Evolutionary conservation across 2,113 vertebrate species (phyloP).

Genomic region (Papio anubis): DNA sequence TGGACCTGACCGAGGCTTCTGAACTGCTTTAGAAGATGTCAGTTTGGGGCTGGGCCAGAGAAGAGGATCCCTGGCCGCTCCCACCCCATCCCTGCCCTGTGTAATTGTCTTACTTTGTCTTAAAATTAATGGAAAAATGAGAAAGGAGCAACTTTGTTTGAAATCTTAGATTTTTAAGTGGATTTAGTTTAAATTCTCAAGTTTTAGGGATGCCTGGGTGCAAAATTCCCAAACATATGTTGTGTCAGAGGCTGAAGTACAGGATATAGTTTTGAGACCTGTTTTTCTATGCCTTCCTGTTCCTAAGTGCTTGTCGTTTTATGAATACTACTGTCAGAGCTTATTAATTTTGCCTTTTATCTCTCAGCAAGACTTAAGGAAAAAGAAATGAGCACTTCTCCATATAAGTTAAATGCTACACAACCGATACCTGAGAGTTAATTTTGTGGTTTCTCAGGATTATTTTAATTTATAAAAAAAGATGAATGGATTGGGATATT

Average conservation of each 20-base stretch:
- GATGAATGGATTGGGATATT: neutral
- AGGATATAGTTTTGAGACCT: neutral
- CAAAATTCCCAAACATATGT: neutral
- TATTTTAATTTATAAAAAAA: conserved; percentile 43
- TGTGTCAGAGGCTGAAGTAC: neutral
- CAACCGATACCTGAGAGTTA: neutral
- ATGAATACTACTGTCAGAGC: neutral
- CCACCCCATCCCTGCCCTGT: neutral
- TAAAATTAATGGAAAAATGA: conserved; percentile 26
- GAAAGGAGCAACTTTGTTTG: neutral
- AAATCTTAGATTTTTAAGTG: neutral
- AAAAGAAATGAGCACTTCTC: neutral
- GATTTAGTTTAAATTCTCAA: conserved; percentile 25
- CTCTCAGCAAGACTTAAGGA: neutral
- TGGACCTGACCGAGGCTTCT: neutral
- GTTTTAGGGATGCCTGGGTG: neutral
- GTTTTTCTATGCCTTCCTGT: neutral
- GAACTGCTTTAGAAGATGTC: neutral
- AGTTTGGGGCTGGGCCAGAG: neutral
- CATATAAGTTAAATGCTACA: neutral
- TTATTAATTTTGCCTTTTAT: conserved; percentile 19
- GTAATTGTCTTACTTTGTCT: neutral
- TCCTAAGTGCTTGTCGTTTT: neutral
- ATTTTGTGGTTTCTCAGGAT: neutral
- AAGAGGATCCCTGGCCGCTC: neutral